Evolutionary conservation across 2,888 invertebrate genomes (phyloP), one percentile per base, ranked within the genome.

Genomic region (Anthrax anthrax): DNA sequence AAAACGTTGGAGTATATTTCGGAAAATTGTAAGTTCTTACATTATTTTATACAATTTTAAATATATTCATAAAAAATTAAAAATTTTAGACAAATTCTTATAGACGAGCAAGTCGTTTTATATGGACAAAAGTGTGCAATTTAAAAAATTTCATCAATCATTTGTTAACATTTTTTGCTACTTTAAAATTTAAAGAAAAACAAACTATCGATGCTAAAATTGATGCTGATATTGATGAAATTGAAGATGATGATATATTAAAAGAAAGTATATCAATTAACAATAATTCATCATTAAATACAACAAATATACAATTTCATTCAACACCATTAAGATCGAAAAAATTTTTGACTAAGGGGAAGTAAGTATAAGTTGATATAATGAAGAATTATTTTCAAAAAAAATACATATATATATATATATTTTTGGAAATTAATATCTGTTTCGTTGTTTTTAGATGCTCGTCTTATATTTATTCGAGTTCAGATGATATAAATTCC

Each of bases 81-180:
- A 5, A n/a, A 37, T 52, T 47, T 16, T 46, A 66, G 66, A 62
- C 61, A 42, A 60, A 61, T 47, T 55, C 57, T 46, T 54, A 64
- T 50, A 58, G 65, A 13, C 58, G 57, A 36, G 56, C 63, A 9
- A 58, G 60, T 18, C 64, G 63, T n/a, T 53, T 56, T 37, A 56
- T 60, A 18, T 63, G 60, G 62, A 56, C 58, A 8, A 65, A 62
- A 60, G 52, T 66, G 60, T 64, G 63, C 60, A 64, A 64, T 65
- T 57, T 64, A 18, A 62, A 57, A 51, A 55, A 57, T 48, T 46
- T 54, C 12, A 55, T 63, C 16, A 56, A 56, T 47, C 56, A 39
- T 61, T 58, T 43, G 37, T 63, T 18, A 58, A 56, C 37, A 43
- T 12, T 32, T 32, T 12, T 32, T 12, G 3, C 29, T 12, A 12